These are phyloP conservation scores for Stramonita haemastoma DNA, from an alignment of 2,888 invertebrate species.

Conservation along the genomic window DNA sequence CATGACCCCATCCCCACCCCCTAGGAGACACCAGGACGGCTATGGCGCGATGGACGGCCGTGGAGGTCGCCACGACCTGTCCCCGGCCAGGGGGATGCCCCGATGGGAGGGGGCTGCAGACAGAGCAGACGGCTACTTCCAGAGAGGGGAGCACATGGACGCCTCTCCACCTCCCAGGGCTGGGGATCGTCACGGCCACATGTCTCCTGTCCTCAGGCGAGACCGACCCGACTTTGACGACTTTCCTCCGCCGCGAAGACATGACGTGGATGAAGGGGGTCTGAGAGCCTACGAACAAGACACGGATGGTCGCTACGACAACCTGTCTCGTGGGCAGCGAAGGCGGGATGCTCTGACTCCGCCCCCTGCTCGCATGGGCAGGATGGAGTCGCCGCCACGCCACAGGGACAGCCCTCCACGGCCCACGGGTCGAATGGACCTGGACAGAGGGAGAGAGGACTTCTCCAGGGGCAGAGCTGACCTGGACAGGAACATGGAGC, in stretches of 20 bases:
- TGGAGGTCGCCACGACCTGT: constrained; percentile 11
- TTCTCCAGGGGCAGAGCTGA: constrained; percentile 20
- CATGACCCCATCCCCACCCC: constrained; percentile 28
- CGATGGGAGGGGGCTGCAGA: background rate
- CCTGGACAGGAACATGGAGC: constrained; percentile 31
- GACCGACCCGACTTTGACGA: constrained; percentile 10
- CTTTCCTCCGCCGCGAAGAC: background rate
- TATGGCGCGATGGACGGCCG: constrained; percentile 29
- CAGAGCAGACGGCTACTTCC: constrained; percentile 19
- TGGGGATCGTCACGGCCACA: background rate
- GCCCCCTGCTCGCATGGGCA: background rate
- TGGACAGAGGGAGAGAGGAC: constrained; percentile 25
- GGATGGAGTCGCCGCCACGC: constrained; percentile 25
- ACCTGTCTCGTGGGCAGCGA: background rate
- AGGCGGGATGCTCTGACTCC: constrained; percentile 10
- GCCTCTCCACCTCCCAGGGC: background rate
- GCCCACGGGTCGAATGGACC: background rate
- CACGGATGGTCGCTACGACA: constrained; percentile 2
- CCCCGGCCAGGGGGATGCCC: background rate
- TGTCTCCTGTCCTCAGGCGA: background rate
- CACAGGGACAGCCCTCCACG: constrained; percentile 20
- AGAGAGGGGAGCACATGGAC: background rate
- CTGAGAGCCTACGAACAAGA: background rate
- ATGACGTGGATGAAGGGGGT: background rate
- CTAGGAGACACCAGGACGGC: constrained; percentile 41